Evolutionary conservation across 2,888 invertebrate genomes (phyloP).

Genomic region (Polydrusus pterygomalis): DNA sequence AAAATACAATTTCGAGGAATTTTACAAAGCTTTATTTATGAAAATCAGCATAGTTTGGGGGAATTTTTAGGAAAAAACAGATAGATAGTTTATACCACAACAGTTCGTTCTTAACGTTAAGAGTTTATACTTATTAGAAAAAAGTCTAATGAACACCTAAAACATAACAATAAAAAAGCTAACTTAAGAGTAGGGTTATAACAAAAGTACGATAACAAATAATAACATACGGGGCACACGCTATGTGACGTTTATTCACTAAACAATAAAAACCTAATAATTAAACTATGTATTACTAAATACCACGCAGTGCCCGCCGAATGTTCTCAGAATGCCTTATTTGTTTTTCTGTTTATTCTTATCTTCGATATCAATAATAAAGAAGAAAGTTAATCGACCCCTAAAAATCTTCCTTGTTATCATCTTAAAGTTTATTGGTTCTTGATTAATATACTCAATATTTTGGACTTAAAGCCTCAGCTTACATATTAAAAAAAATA

Average conservation of each 20-base stretch:
- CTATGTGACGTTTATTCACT: conserved; percentile 35
- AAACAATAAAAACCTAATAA: conserved; percentile 45
- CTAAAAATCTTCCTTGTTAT: no score
- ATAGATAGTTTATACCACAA: not conserved
- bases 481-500: conserved; percentile 1
- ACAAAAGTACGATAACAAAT: conserved; percentile 48
- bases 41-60: not conserved
- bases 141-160: conserved; percentile 28
- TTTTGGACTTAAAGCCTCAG: not conserved
- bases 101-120: not conserved
- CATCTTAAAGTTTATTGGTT: no score
- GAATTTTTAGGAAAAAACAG: not conserved
- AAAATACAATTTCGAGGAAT: no score
- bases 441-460: not conserved
- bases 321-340: conserved; percentile 47
- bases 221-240: conserved; percentile 46
- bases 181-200: conserved; percentile 44
- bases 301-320: conserved; percentile 42
- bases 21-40: not conserved
- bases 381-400: no score
- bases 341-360: not conserved
- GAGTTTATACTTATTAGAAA: conserved; percentile 14
- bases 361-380: no score
- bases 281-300: conserved; percentile 34
- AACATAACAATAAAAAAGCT: conserved; percentile 39